phyloP scores from a whole-genome alignment of 1,140 invertebrate genomes.

The Latrodectus geometricus region DNA sequence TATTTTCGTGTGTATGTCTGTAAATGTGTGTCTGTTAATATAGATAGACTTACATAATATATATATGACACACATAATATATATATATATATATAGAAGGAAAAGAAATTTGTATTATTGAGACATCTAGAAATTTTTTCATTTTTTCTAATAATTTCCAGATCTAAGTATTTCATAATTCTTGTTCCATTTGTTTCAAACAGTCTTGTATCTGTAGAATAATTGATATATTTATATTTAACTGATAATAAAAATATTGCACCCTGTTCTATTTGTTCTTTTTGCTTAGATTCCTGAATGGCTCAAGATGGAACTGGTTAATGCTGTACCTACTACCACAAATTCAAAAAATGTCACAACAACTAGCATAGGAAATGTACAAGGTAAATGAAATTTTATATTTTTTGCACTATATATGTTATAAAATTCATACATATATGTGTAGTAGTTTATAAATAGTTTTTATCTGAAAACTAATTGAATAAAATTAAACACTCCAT shows the following conservation, averaged over 20 bases:
- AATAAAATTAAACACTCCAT: neutral
- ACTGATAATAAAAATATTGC: neutral
- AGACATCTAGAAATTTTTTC: too few relatives aligned
- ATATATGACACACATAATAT: too few relatives aligned
- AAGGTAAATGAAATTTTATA: slow-evolving; percentile 12
- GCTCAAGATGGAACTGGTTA: slow-evolving; percentile 70
- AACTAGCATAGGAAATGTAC: slow-evolving; percentile 24
- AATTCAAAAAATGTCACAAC: slow-evolving; percentile 48
- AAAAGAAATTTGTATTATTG: too few relatives aligned
- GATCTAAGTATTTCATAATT: too few relatives aligned
- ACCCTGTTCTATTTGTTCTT: neutral
- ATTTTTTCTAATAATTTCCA: too few relatives aligned
- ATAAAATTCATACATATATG: neutral
- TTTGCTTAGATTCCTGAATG: slow-evolving; percentile 68
- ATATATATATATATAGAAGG: too few relatives aligned
- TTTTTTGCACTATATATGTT: neutral
- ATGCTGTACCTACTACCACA: slow-evolving; percentile 62
- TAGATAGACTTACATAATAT: too few relatives aligned
- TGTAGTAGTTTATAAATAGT: neutral
- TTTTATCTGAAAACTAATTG: neutral
- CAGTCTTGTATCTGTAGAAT: too few relatives aligned
- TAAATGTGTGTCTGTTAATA: too few relatives aligned
- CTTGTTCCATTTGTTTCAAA: too few relatives aligned
- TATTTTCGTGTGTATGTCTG: too few relatives aligned
- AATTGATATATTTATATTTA: neutral